Base-by-base conservation (phyloP, 92 coral and sea anemone genomes). In the Virgularia gustaviana region DNA sequence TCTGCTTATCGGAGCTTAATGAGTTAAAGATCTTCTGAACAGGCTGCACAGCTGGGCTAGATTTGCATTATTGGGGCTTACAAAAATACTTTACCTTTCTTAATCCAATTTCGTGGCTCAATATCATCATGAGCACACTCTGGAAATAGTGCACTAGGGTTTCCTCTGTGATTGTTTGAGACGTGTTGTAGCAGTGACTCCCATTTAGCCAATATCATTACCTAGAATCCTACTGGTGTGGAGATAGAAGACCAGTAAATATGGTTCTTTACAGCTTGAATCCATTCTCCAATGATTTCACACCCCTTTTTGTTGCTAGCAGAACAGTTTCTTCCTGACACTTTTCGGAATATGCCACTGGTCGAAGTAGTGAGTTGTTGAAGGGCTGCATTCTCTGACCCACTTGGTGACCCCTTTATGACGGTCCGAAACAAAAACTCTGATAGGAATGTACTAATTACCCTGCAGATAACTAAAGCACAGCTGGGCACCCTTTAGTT, bases 281-380 rank as follows among this genome's bases (percentile, higher is more conserved):
- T 25, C 83, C 83, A 78, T 9, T 70, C 20, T 8, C 49, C 42
- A 56, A 68, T 78, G n/a, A 57, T 44, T 20, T 78, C 77, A 57
- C 76, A 78, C n/a, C 76, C 82, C 51, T 78, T 78, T 36, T 16
- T 41, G 36, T 78, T 78, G 82, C 77, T 78, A 18, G 82, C 76
- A 36, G 77, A 78, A 55, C 38, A 67, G 30, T 66, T 67, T 78
- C 57, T 78, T 78, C 9, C 41, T 70, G 27, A 78, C 22, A 23
- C 70, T 73, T 25, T 78, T 78, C 11, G 77, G 68, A 13, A 78
- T 33, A 24, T 78, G 82, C 77, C 79, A 74, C 18, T 74, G 79
- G 25, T 74, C 73, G 44, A 74, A 74, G 73, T 18, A 74, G 73
- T 74, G 81, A 16, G 29, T 52, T 36, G 70, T 71, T 9, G 81